Base-by-base conservation (phyloP, 1,140 invertebrate species). In the Onthophagus taurus region DNA sequence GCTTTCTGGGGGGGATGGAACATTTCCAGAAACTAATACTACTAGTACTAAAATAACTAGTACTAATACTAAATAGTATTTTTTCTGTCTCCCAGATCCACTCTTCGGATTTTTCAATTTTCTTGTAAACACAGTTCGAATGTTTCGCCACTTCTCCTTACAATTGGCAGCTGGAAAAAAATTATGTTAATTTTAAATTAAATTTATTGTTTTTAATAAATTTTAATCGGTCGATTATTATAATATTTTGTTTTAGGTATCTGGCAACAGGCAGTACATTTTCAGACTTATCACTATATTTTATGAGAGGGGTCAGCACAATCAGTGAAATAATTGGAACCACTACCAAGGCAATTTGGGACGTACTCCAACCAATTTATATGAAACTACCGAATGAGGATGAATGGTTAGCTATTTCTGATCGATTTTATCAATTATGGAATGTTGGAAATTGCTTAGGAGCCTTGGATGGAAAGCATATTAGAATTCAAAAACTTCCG, bases 381-480 rank as follows among this genome's bases (percentile, higher is more conserved):
- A 48, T 51, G 49, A n/a, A 39, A 18, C 11, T 44, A 35, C 46
- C 46, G 31, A 44, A 34, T 39, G n/a, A 42, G 20, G 41, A 44
- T 9, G 14, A 48, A 30, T 51, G 30, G 41, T 44, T 34, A 34
- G 14, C n/a, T 11, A 51, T 43, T 29, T 12, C 49, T 11, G 30
- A 48, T n/a, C 31, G 46, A 12, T 51, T 19, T 21, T 41, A 39
- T 30, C 11, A 44, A 7, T 19, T 48, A 21, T 51, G 36, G 58
- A 54, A 66, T 37, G 61, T 69, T 43, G 66, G 65, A 19, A 58
- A 67, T 51, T 70, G 67, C 44, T 39, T 65, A 18, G 66, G 66
- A 14, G 57, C 59, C 17, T 49, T 71, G n/a, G 68, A 70, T 52
- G 63, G 66, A 13, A 70, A 68, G 48, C 66, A 70, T 43, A 50